Evolutionary conservation across 2,797 vertebrate genomes (phyloP), one percentile per base, ranked within the genome.

Genomic region (Percopsis omiscomaycus): DNA sequence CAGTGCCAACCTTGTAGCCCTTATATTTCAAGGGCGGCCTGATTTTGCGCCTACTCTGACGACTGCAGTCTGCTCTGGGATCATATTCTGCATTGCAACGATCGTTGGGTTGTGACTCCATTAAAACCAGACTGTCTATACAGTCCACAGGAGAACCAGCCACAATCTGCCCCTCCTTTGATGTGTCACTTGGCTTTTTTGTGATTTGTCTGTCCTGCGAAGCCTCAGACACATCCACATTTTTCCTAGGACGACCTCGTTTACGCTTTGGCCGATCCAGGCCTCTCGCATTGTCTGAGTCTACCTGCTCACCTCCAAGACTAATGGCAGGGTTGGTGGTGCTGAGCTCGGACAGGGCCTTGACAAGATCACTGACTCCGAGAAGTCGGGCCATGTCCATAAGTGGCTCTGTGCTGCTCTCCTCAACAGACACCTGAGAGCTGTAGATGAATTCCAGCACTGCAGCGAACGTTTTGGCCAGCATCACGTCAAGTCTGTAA

Each of bases 401-500:
- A 3, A 99, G 94, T 74, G 95, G 94, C 68, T 94, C 93, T 0
- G 86, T 78, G 57, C 55, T 86, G 68, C 89, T 91, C 79, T 94
- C 90, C 69, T 89, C 94, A 65, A 95, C 90, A 0, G 83, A 92
- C 64, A 98, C 92, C 65, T 77, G 93, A 11, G 95, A 95, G 0
- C 94, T 96, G 89, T 99, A 99, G 80, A 99, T 96, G 78, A 99
- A 99, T 59, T 98, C 95, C 16, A 99, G 88, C 63, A 96, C 91
- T 0, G 92, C 82, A 1, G 89, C 88, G 64, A 98, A 96, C 14
- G 86, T 91, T 57, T 94, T 85, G 0, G 95, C 92, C 0, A 91
- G 84, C 92, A 98, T 93, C 15, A 95, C 94, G 9, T 95, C 94
- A 68, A 98, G 78, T 86, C 85, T 81, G 72, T 94, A 96, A 46